A percentile compares a stretch with the other conserved stretches of the same genome.
phyloP scores from a whole-genome alignment of 2,888 invertebrate genomes.

The Dynastes hyllus region DNA sequence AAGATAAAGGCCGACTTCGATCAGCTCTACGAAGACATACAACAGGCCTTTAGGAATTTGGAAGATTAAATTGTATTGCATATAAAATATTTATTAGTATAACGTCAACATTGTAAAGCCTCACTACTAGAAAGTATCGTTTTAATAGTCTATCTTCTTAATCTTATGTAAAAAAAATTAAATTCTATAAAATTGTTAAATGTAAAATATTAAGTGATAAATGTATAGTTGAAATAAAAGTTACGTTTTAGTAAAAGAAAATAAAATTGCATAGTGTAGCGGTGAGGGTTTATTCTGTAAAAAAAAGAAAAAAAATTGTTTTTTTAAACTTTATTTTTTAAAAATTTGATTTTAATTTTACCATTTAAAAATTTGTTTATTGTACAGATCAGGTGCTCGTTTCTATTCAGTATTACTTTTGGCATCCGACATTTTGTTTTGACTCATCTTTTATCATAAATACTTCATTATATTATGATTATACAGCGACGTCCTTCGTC shows the following conservation, averaged over 20 bases:
- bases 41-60: conserved; percentile 97
- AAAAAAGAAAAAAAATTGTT: conserved; percentile 28
- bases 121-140: conserved; percentile 41
- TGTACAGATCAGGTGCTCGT: conserved; percentile 44
- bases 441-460: not conserved
- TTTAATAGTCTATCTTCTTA: conserved; percentile 1
- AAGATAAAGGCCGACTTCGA: conserved; percentile 98
- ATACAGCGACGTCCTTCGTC: not conserved
- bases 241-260: conserved; percentile 12
- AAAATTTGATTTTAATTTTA: too few species aligned
- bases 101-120: conserved; percentile 18
- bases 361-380: conserved; percentile 17
- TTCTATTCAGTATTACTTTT: conserved; percentile 44
- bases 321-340: too few species aligned
- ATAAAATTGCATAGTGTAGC: conserved; percentile 4
- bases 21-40: conserved; percentile 97
- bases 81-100: conserved; percentile 40
- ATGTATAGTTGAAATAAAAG: not conserved
- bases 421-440: conserved; percentile 14
- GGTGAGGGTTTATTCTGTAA: conserved; percentile 50
- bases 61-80: conserved; percentile 84
- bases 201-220: conserved; percentile 22
- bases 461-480: not conserved
- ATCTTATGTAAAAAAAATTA: conserved; percentile 24
- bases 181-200: not conserved